phyloP scores from a whole-genome alignment of 2,888 invertebrate genomes.

The Amphipoea lucens region DNA sequence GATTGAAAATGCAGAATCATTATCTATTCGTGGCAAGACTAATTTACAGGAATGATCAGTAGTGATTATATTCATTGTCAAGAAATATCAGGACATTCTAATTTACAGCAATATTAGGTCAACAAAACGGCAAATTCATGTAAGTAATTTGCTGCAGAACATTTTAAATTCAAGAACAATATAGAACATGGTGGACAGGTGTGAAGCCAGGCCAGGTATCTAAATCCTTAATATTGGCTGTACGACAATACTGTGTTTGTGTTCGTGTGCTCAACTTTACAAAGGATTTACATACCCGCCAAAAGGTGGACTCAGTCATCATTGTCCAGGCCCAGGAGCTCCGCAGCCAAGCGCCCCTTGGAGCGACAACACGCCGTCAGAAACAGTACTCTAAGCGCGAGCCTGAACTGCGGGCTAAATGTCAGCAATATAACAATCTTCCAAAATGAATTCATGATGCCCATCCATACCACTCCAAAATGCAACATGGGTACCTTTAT shows the following conservation, averaged over 20 bases:
- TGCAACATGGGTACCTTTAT: conserved; percentile 95
- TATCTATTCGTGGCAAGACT: conserved; percentile 25
- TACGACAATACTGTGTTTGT: conserved; percentile 15
- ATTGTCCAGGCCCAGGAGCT: conserved; percentile 96
- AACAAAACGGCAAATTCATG: conserved; percentile 17
- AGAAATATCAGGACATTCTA: conserved; percentile 30
- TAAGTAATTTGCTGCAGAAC: conserved; percentile 14
- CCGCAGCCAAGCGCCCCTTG: conserved; percentile 95
- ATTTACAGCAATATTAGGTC: conserved; percentile 33
- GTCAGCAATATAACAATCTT: conserved; percentile 97
- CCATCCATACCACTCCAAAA: conserved; percentile 98
- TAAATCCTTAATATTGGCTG: conserved; percentile 49
- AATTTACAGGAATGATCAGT: conserved; percentile 45
- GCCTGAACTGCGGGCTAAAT: conserved; percentile 97
- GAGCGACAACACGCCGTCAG: conserved; percentile 96
- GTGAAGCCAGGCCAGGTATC: conserved; percentile 53
- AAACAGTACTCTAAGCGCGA: conserved; percentile 96
- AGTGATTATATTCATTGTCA: conserved; percentile 32
- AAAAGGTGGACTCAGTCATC: conserved; percentile 92
- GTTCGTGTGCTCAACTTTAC: conserved; percentile 12
- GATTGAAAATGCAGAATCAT: conserved; percentile 22
- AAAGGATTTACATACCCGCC: conserved; percentile 67
- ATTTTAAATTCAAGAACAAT: conserved; percentile 17
- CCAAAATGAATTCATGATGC: conserved; percentile 98
- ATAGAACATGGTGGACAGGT: conserved; percentile 14